Percentiles rank a stretch among this genome's conserved stretches.
Evolutionary conservation across 37 sponge, comb jelly and placozoan genomes (phyloP).

Genomic region (Amphimedon queenslandica): DNA sequence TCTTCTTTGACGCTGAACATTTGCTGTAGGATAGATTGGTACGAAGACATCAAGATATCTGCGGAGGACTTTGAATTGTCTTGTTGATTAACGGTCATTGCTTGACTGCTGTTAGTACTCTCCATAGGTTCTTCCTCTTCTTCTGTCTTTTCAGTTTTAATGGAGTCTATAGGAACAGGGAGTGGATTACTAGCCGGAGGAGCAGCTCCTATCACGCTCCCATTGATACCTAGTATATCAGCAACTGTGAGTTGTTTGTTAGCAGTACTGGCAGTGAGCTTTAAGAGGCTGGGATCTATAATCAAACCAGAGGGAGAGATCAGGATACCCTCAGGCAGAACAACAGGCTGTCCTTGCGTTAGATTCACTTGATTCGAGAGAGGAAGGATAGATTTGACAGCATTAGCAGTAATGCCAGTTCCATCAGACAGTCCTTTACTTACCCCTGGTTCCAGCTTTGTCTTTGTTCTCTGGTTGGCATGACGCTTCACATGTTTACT

Average conservation of each 20-base stretch:
- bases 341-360: background rate
- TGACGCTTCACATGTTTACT: conserved; percentile 96
- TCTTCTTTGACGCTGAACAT: too few species aligned
- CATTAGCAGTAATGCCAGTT: background rate
- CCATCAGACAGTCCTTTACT: conserved; percentile 2
- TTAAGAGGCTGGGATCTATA: background rate
- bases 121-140: too few species aligned
- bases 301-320: background rate
- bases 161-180: too few species aligned
- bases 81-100: background rate
- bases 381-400: background rate
- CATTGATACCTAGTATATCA: too few species aligned
- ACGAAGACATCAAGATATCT: too few species aligned
- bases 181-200: too few species aligned
- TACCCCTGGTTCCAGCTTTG: background rate
- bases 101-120: too few species aligned
- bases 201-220: too few species aligned
- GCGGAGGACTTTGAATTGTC: background rate
- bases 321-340: conserved; percentile 2
- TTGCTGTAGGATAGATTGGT: too few species aligned
- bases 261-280: too few species aligned
- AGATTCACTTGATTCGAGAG: background rate
- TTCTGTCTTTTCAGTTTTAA: too few species aligned
- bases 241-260: too few species aligned
- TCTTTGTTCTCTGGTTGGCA: conserved; percentile 58